These are phyloP conservation scores for Lissonota sp. DNA, from an alignment of 2,888 invertebrate genomes.

Conservation along the genomic window DNA sequence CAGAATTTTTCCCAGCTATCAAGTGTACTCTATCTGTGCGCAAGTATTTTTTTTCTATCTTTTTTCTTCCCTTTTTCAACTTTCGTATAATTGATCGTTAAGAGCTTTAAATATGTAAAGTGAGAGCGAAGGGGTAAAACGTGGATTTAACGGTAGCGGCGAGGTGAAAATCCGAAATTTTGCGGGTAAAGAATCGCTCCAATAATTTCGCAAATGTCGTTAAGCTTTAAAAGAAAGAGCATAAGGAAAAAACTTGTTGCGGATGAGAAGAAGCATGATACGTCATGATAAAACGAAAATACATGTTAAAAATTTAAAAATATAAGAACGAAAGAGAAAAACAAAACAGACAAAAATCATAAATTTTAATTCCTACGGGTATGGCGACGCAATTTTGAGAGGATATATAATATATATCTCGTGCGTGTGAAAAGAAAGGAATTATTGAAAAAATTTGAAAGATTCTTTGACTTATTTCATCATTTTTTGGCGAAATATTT, in stretches of 20 bases:
- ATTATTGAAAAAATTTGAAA: too few relatives aligned
- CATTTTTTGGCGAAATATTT: too few relatives aligned
- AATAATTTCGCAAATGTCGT: neutral
- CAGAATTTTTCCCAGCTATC: slow-evolving; percentile 78
- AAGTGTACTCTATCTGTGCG: slow-evolving; percentile 75
- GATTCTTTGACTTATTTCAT: neutral
- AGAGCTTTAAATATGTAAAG: slow-evolving; percentile 81
- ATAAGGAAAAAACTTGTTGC: slow-evolving; percentile 10
- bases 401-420: neutral
- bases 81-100: slow-evolving; percentile 74
- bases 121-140: slow-evolving; percentile 10
- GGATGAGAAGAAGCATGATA: slow-evolving; percentile 15
- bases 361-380: slow-evolving; percentile 42
- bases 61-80: slow-evolving; percentile 15
- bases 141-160: neutral
- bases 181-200: neutral
- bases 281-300: slow-evolving; percentile 45
- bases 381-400: slow-evolving; percentile 26
- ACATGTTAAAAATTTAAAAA: slow-evolving; percentile 38
- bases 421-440: neutral
- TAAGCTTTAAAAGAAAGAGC: neutral
- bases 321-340: slow-evolving; percentile 39
- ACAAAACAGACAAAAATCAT: slow-evolving; percentile 33
- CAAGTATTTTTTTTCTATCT: slow-evolving; percentile 76
- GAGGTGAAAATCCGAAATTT: slow-evolving; percentile 4